These are phyloP conservation scores for Phyto melanocephala DNA, from an alignment of 2,888 invertebrate species.

Conservation along the genomic window DNA sequence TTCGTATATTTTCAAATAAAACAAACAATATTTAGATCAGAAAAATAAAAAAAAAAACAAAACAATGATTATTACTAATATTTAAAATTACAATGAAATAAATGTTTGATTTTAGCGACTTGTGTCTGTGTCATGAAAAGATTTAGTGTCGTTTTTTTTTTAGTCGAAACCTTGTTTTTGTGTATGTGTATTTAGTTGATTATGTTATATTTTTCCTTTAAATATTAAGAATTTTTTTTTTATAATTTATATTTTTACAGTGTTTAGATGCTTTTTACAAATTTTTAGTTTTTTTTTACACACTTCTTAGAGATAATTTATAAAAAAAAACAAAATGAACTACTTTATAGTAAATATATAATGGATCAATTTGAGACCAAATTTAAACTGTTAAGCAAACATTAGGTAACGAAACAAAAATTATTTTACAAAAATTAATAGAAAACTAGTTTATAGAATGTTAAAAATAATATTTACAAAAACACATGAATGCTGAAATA, in stretches of 20 bases:
- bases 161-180: conserved; percentile 41
- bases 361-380: conserved; percentile 24
- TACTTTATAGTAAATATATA: background rate
- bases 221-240: background rate
- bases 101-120: conserved; percentile 45
- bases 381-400: conserved; percentile 6
- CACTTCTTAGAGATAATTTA: conserved; percentile 42
- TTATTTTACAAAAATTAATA: conserved; percentile 3
- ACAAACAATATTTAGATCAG: conserved; percentile 35
- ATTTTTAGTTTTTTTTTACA: conserved; percentile 53
- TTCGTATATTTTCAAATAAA: conserved; percentile 53
- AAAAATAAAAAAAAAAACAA: background rate
- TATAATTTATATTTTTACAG: conserved; percentile 33
- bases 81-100: background rate
- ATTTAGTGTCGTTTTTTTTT: conserved; percentile 59
- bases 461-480: background rate
- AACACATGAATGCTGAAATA: conserved; percentile 50
- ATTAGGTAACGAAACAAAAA: conserved; percentile 24
- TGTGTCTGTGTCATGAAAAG: conserved; percentile 64
- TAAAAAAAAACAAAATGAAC: background rate
- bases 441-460: conserved; percentile 25
- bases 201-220: background rate
- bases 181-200: conserved; percentile 53
- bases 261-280: conserved; percentile 63
- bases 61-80: background rate